Percentiles rank a stretch among this genome's conserved stretches.
Conservation (phyloP, 2,797 vertebrate genomes). For the Eurystomus glaucurus region DNA sequence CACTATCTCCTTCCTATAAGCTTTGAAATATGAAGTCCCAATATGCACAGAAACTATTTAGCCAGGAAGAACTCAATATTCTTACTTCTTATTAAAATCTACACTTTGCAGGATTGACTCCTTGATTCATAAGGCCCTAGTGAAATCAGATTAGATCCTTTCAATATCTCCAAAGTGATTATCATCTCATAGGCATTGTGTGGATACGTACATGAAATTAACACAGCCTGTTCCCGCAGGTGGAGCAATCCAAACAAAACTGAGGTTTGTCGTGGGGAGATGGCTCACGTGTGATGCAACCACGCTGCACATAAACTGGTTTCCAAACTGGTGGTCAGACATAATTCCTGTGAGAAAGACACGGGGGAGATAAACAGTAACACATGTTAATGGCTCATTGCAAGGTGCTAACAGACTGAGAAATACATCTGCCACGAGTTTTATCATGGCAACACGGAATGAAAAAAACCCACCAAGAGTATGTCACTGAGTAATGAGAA, state of each 20-base stretch:
- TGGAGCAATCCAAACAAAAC: conserved; percentile 98
- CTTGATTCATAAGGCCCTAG: not conserved
- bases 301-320: conserved; percentile 98
- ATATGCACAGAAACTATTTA: not conserved
- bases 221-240: conserved; percentile 97
- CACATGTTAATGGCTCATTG: not conserved
- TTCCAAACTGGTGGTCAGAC: conserved; percentile 94
- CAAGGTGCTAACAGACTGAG: conserved; percentile 4
- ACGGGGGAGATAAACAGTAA: conserved; percentile 1
- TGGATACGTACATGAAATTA: conserved; percentile 94
- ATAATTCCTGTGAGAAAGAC: conserved; percentile 89
- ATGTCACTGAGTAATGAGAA: not conserved
- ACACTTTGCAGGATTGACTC: not conserved
- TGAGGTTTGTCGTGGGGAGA: conserved; percentile 94
- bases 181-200: accelerated
- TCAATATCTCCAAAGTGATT: not conserved
- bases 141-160: not conserved
- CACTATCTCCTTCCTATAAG: not conserved
- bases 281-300: conserved; percentile 98
- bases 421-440: conserved; percentile 1
- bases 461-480: not conserved
- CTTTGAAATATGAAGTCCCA: not conserved
- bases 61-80: not conserved
- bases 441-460: not conserved
- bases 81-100: not conserved